phyloP scores from a whole-genome alignment of 2,888 invertebrate genomes.

The Chymomyza fuscimana region DNA sequence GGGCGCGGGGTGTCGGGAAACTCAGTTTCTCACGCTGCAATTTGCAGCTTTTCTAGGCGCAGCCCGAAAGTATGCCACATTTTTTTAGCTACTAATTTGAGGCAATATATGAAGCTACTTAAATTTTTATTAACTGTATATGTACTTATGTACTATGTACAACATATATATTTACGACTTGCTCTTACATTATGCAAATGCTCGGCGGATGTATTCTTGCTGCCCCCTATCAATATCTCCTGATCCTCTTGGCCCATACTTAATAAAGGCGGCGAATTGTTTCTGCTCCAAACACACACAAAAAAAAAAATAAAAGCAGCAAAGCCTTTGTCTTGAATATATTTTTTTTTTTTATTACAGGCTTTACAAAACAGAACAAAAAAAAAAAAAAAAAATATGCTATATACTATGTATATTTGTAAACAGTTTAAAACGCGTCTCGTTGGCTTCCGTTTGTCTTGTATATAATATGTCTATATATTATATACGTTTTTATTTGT shows the following conservation, averaged over 20 bases:
- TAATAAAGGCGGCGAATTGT: neutral
- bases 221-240: slow-evolving; percentile 68
- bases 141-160: no score
- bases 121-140: neutral
- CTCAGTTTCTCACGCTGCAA: slow-evolving; percentile 40
- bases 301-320: neutral
- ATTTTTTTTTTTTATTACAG: neutral
- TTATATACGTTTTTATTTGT: neutral
- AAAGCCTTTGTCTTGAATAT: slow-evolving; percentile 1
- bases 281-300: neutral
- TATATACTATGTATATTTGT: neutral
- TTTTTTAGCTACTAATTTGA: neutral
- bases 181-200: slow-evolving; percentile 71
- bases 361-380: neutral
- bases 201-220: slow-evolving; percentile 71
- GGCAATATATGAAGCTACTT: neutral
- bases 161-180: neutral
- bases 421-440: neutral
- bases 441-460: neutral
- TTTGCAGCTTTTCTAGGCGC: neutral
- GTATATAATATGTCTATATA: neutral
- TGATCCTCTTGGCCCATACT: slow-evolving; percentile 77
- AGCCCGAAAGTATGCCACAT: slow-evolving; percentile 25
- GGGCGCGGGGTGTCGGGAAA: neutral
- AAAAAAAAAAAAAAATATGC: neutral